These are phyloP conservation scores for Chrysina gloriosa DNA, from an alignment of 2,888 invertebrate species.

Conservation along the genomic window DNA sequence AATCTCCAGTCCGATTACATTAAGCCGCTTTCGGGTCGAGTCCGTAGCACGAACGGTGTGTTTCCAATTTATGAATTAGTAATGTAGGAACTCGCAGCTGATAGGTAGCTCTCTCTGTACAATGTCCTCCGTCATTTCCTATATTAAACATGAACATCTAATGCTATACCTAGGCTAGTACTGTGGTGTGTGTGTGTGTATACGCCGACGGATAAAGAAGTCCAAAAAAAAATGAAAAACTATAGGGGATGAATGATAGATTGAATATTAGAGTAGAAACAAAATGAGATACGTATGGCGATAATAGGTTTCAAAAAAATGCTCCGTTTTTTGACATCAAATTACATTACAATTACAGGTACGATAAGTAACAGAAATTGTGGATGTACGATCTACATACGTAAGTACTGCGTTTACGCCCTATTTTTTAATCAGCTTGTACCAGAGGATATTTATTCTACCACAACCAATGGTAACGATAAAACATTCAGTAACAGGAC, in stretches of 20 bases:
- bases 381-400: too few relatives aligned
- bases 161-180: background rate
- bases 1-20: constrained; percentile 38
- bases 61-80: constrained; percentile 57
- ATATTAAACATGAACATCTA: constrained; percentile 53
- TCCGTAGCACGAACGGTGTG: constrained; percentile 49
- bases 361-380: too few relatives aligned
- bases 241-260: constrained; percentile 30
- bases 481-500: too few relatives aligned
- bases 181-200: background rate
- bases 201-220: background rate
- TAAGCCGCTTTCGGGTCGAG: constrained; percentile 43
- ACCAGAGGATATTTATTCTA: too few relatives aligned
- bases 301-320: background rate
- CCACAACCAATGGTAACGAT: too few relatives aligned
- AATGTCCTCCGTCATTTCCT: constrained; percentile 51
- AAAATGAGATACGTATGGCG: background rate
- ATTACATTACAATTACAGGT: background rate
- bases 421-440: too few relatives aligned
- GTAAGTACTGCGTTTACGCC: too few relatives aligned
- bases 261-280: background rate
- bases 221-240: constrained; percentile 15
- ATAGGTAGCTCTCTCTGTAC: constrained; percentile 52
- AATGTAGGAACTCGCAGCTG: constrained; percentile 59
- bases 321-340: background rate